These are phyloP conservation scores for Invenusta paracnida DNA, from an alignment of 2,888 invertebrate species.

Conservation along the genomic window DNA sequence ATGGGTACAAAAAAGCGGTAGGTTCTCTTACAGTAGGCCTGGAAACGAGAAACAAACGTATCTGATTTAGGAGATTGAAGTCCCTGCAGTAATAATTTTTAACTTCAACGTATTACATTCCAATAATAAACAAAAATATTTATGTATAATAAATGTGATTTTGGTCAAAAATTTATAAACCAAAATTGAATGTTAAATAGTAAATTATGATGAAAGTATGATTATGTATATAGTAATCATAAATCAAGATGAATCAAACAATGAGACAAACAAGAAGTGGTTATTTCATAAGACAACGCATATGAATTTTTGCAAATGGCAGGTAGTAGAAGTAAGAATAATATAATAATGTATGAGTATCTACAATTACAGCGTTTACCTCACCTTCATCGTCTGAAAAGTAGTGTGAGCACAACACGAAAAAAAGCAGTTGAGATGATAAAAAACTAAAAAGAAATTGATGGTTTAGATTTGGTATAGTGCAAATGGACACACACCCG, in stretches of 20 bases:
- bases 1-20: neutral
- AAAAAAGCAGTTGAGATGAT: slow-evolving; percentile 20
- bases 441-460: slow-evolving; percentile 25
- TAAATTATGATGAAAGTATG: neutral
- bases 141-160: no score
- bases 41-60: slow-evolving; percentile 7
- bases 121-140: no score
- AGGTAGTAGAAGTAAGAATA: neutral
- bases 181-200: neutral
- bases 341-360: neutral
- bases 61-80: no score
- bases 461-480: slow-evolving; percentile 9
- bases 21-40: neutral
- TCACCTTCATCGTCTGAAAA: slow-evolving; percentile 22
- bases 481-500: slow-evolving; percentile 26
- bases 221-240: neutral
- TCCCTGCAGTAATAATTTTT: no score
- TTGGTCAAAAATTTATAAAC: neutral
- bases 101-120: no score
- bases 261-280: neutral
- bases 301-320: neutral
- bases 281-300: neutral
- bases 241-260: neutral
- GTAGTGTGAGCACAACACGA: slow-evolving; percentile 18
- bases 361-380: neutral